These are phyloP conservation scores for Thereva nobilitata DNA, from an alignment of 2,888 invertebrate species.

Conservation along the genomic window DNA sequence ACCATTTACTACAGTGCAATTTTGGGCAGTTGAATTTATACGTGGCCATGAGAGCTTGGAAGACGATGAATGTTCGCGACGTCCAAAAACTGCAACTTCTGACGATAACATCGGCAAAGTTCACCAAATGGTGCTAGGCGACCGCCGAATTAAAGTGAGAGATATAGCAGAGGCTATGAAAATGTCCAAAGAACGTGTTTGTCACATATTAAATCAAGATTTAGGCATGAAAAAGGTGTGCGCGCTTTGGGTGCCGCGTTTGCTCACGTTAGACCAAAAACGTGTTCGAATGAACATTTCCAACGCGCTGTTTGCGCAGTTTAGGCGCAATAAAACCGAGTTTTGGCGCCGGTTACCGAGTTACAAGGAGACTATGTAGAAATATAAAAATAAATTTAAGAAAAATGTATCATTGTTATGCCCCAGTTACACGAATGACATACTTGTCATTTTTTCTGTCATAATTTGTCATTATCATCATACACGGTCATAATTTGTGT, in stretches of 20 bases:
- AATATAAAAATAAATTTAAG: no score
- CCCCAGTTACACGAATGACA: no score
- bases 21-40: no score
- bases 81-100: slow-evolving; percentile 31
- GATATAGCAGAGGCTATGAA: slow-evolving; percentile 43
- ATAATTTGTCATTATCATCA: no score
- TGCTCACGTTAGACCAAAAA: neutral
- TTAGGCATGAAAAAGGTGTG: slow-evolving; percentile 49
- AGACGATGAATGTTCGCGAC: no score
- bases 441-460: no score
- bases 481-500: no score
- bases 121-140: slow-evolving; percentile 47
- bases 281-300: neutral
- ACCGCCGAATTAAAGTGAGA: slow-evolving; percentile 49
- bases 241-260: slow-evolving; percentile 37
- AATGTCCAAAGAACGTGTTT: slow-evolving; percentile 40
- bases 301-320: neutral
- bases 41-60: no score
- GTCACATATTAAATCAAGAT: slow-evolving; percentile 46
- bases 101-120: slow-evolving; percentile 42
- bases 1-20: no score
- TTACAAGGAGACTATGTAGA: no score
- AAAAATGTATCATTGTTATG: no score
- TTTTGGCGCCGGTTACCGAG: neutral
- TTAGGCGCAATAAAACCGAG: neutral